phyloP scores from a whole-genome alignment of 2,888 invertebrate species.

The Troides aeacus region DNA sequence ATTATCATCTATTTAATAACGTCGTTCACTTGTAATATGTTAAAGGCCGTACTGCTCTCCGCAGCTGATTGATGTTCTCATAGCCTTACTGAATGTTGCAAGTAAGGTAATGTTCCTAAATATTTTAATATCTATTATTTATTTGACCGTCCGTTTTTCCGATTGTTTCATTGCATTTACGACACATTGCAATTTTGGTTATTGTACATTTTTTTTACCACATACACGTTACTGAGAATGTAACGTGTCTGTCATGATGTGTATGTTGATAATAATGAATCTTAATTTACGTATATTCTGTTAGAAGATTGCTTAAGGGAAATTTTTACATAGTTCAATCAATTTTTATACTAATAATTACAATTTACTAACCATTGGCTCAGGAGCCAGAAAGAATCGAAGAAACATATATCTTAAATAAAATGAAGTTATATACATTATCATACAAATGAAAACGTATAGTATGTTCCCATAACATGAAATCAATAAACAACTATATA shows the following conservation, averaged over 20 bases:
- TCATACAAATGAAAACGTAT: too few relatives aligned
- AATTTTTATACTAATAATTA: too few relatives aligned
- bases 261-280: not conserved
- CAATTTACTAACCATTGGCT: too few relatives aligned
- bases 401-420: too few relatives aligned
- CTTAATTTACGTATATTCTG: too few relatives aligned
- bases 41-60: constrained; percentile 55
- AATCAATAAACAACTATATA: too few relatives aligned
- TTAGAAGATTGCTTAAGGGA: too few relatives aligned
- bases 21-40: constrained; percentile 51
- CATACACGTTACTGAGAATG: not conserved
- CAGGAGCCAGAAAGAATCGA: too few relatives aligned
- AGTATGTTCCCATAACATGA: too few relatives aligned
- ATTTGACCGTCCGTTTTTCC: not conserved
- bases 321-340: too few relatives aligned
- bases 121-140: constrained; percentile 27
- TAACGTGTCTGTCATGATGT: not conserved
- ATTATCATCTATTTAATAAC: constrained; percentile 56
- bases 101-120: constrained; percentile 30
- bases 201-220: not conserved
- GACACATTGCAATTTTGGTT: not conserved
- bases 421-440: too few relatives aligned
- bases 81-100: constrained; percentile 53
- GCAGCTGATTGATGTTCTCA: constrained; percentile 63
- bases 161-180: constrained; percentile 3